Evolutionary conservation across 1,140 invertebrate genomes (phyloP).

Genomic region (Halotydeus destructor): DNA sequence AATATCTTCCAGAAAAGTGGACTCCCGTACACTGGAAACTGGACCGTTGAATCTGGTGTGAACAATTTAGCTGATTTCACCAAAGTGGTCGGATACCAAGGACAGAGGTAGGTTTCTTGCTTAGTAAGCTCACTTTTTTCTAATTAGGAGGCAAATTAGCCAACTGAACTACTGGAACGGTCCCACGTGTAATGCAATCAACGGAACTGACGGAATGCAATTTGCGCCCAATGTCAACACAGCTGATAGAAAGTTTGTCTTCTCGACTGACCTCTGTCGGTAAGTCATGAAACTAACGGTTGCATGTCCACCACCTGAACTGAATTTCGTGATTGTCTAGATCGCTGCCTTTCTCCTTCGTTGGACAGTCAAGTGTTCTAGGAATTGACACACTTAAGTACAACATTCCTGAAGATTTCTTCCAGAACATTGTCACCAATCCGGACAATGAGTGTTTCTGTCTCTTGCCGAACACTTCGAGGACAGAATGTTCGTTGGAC

Average conservation of each 20-base stretch:
- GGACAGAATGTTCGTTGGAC: conserved; percentile 11
- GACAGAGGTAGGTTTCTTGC: no score
- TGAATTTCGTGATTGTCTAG: background rate
- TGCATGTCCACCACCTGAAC: background rate
- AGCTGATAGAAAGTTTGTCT: conserved; percentile 18
- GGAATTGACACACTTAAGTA: conserved; percentile 17
- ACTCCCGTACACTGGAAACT: no score
- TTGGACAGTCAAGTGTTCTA: conserved; percentile 17
- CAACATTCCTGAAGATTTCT: conserved; percentile 14
- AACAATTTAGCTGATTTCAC: no score
- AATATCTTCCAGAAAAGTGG: no score
- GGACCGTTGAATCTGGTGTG: no score
- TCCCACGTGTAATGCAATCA: conserved; percentile 17
- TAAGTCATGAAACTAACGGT: background rate
- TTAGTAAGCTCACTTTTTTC: no score
- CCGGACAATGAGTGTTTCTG: conserved; percentile 17
- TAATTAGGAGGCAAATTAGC: no score
- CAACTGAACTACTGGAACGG: conserved; percentile 12
- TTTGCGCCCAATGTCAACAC: conserved; percentile 19
- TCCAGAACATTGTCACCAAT: conserved; percentile 9
- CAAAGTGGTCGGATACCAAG: no score
- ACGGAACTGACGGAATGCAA: conserved; percentile 21
- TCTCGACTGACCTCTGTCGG: conserved; percentile 20
- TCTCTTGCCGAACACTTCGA: conserved; percentile 10
- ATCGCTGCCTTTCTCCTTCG: conserved; percentile 17